These are phyloP conservation scores for Holacanthus passer DNA, from an alignment of 2,113 vertebrate species.

Conservation along the genomic window DNA sequence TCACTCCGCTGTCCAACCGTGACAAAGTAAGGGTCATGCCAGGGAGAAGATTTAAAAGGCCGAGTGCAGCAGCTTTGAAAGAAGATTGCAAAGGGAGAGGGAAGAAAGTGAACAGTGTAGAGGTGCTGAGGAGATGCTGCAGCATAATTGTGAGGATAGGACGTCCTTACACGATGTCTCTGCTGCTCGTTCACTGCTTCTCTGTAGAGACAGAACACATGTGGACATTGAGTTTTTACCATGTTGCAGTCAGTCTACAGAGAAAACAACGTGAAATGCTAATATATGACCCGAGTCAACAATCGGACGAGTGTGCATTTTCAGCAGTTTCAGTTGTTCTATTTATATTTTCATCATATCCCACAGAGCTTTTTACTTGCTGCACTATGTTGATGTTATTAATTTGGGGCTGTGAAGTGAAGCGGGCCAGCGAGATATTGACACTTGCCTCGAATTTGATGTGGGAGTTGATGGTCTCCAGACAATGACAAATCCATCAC, in stretches of 20 bases:
- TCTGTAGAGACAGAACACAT: conserved; percentile 3
- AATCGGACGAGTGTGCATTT: neutral
- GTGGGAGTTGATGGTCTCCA: conserved; percentile 59
- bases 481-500: conserved; percentile 47
- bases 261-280: neutral
- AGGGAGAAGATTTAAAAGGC: conserved; percentile 1
- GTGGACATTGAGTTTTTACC: neutral
- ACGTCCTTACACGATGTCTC: neutral
- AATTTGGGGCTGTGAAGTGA: conserved; percentile 31
- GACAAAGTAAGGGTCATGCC: conserved; percentile 15
- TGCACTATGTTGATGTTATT: conserved; percentile 48
- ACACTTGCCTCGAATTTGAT: conserved; percentile 53
- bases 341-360: too few relatives aligned
- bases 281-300: neutral
- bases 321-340: conserved; percentile 19
- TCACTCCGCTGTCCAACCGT: conserved; percentile 25
- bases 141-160: conserved; percentile 12
- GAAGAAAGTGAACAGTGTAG: neutral
- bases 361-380: conserved; percentile 35
- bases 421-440: conserved; percentile 15
- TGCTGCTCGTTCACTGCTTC: neutral
- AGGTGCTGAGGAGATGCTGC: neutral
- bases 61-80: conserved; percentile 3
- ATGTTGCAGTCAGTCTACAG: neutral
- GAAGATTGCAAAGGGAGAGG: neutral